phyloP scores from a whole-genome alignment of 1,140 invertebrate species.

The Pollicipes pollicipes region DNA sequence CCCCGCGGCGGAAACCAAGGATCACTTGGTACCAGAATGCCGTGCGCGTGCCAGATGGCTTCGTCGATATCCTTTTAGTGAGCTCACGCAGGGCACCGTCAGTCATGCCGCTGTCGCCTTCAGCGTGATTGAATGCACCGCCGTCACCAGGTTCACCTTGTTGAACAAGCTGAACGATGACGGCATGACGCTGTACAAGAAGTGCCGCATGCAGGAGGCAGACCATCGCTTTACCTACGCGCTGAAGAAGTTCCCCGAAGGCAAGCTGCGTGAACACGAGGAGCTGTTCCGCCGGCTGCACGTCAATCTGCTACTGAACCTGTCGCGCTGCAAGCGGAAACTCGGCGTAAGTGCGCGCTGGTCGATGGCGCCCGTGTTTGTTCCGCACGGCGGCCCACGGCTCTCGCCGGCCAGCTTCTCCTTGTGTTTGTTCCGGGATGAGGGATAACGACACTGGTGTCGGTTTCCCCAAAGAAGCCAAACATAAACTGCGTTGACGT shows the following conservation, averaged over 20 bases:
- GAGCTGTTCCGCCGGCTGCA: slow-evolving; percentile 67
- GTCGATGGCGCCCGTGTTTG: neutral
- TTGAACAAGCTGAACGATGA: slow-evolving; percentile 93
- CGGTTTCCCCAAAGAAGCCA: too few species aligned
- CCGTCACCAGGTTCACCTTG: slow-evolving; percentile 56
- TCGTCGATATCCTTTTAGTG: too few species aligned
- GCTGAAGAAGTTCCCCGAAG: slow-evolving; percentile 63
- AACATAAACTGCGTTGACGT: too few species aligned
- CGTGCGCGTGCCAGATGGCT: too few species aligned
- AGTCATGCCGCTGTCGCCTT: too few species aligned
- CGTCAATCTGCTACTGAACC: slow-evolving; percentile 71
- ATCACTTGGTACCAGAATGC: too few species aligned
- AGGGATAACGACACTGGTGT: too few species aligned
- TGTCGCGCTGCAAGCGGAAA: slow-evolving; percentile 81
- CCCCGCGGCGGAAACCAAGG: too few species aligned
- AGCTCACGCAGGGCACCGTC: too few species aligned
- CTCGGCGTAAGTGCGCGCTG: slow-evolving; percentile 55
- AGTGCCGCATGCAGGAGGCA: slow-evolving; percentile 74
- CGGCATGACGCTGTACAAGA: slow-evolving; percentile 79
- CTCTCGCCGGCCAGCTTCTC: too few species aligned
- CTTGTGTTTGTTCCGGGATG: too few species aligned
- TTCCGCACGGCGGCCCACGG: neutral
- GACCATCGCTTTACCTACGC: slow-evolving; percentile 89
- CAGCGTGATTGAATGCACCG: too few species aligned
- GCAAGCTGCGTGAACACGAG: slow-evolving; percentile 36